Conservation (phyloP, 2,888 invertebrate species). For the Altica lythri region DNA sequence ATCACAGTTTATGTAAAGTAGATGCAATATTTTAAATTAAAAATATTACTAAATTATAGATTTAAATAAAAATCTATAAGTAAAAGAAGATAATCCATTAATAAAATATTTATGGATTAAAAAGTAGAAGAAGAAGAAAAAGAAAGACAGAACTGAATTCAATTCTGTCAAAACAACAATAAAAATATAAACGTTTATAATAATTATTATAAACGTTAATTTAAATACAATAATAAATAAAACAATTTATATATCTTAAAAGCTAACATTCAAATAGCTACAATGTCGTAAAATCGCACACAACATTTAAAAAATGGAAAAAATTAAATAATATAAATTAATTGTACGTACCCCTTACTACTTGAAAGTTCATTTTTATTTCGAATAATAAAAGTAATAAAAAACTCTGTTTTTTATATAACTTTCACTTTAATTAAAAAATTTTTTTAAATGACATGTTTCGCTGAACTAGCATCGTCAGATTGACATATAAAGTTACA, state of each 20-base stretch:
- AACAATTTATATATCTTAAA: constrained; percentile 23
- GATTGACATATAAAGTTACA: no score
- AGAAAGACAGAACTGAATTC: constrained; percentile 18
- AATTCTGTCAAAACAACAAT: constrained; percentile 3
- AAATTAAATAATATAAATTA: constrained; percentile 28
- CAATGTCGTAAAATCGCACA: constrained; percentile 45
- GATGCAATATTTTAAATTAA: constrained; percentile 18
- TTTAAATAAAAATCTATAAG: background rate
- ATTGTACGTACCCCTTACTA: no score
- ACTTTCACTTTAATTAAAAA: no score
- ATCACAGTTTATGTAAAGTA: background rate
- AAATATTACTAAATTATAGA: constrained; percentile 14
- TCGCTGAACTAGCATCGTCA: no score
- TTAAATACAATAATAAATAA: constrained; percentile 18
- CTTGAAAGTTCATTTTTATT: no score
- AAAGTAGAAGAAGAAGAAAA: constrained; percentile 4
- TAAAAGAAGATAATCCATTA: background rate
- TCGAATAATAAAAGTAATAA: no score
- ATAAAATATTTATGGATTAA: background rate
- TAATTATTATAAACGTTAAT: constrained; percentile 35
- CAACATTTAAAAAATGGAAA: constrained; percentile 31
- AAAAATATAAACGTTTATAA: constrained; percentile 28
- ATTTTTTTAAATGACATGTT: no score
- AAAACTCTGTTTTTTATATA: no score
- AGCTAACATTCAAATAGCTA: constrained; percentile 34